A percentile compares a stretch with the other conserved stretches of the same genome.
Conservation (phyloP, 2,888 invertebrate genomes). For the Melanostoma scalare region DNA sequence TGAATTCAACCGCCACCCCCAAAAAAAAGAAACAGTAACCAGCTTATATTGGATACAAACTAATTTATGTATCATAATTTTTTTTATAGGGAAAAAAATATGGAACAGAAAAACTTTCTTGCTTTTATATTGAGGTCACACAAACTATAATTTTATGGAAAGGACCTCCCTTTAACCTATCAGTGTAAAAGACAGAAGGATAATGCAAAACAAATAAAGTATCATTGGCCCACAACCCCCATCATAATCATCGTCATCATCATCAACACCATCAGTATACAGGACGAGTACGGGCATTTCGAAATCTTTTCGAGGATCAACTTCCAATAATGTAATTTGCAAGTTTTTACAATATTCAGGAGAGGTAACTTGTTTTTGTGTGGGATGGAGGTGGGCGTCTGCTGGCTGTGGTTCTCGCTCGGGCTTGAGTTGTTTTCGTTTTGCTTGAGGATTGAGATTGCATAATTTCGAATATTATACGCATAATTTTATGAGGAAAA, state of each 20-base stretch:
- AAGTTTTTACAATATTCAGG: conserved; percentile 64
- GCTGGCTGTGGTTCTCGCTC: background rate
- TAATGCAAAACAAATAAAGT: conserved; percentile 72
- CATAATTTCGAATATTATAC: conserved; percentile 65
- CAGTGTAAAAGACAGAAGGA: conserved; percentile 27
- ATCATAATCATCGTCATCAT: conserved; percentile 20
- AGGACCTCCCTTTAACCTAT: background rate
- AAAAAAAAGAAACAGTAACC: background rate
- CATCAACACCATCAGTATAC: conserved; percentile 33
- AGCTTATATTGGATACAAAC: conserved; percentile 45
- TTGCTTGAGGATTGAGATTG: conserved; percentile 33
- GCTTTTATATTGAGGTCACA: conserved; percentile 54
- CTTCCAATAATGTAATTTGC: conserved; percentile 73
- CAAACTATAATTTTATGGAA: conserved; percentile 52
- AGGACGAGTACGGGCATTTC: conserved; percentile 41
- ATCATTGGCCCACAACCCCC: conserved; percentile 58
- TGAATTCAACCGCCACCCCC: conserved; percentile 44
- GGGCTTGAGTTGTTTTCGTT: background rate
- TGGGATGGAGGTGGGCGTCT: background rate
- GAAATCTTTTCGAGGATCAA: conserved; percentile 68
- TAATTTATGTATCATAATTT: conserved; percentile 70
- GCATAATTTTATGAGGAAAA: conserved; percentile 66
- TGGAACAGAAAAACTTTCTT: conserved; percentile 15
- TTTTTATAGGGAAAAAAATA: conserved; percentile 29
- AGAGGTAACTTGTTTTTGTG: conserved; percentile 10